Evolutionary conservation across 2,797 vertebrate species (phyloP).

Genomic region (Mionectes olivaceus): DNA sequence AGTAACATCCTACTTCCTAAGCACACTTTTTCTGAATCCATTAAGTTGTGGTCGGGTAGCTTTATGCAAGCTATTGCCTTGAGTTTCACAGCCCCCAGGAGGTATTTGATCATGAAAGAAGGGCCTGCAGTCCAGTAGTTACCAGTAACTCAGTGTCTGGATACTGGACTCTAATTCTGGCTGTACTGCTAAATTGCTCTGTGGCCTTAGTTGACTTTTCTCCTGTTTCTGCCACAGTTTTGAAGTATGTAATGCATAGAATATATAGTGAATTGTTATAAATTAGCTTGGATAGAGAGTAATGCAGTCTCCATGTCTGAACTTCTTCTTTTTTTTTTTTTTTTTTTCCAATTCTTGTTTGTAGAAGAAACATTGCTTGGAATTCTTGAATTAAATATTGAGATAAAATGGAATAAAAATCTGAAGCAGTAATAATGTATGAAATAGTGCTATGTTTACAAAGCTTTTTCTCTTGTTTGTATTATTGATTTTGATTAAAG

Average conservation of each 20-base stretch:
- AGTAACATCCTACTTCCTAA: background rate
- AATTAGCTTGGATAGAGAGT: background rate
- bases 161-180: background rate
- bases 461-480: background rate
- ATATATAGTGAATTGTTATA: background rate
- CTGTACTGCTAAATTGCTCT: background rate
- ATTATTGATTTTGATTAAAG: background rate
- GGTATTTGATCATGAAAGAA: background rate
- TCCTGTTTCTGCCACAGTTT: background rate
- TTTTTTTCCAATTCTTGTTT: background rate
- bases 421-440: background rate
- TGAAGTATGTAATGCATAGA: background rate
- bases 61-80: background rate
- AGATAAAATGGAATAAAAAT: background rate
- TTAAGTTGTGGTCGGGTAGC: background rate
- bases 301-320: background rate
- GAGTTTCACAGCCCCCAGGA: background rate
- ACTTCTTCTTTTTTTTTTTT: background rate
- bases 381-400: background rate
- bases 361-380: background rate
- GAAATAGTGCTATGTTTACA: background rate
- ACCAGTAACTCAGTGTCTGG: background rate
- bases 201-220: background rate
- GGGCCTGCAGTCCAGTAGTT: background rate
- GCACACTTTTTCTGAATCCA: background rate